A percentile compares a stretch with the other conserved stretches of the same genome.
These are phyloP conservation scores for Quadriops clusia DNA, from an alignment of 2,888 invertebrate species.

Conservation along the genomic window DNA sequence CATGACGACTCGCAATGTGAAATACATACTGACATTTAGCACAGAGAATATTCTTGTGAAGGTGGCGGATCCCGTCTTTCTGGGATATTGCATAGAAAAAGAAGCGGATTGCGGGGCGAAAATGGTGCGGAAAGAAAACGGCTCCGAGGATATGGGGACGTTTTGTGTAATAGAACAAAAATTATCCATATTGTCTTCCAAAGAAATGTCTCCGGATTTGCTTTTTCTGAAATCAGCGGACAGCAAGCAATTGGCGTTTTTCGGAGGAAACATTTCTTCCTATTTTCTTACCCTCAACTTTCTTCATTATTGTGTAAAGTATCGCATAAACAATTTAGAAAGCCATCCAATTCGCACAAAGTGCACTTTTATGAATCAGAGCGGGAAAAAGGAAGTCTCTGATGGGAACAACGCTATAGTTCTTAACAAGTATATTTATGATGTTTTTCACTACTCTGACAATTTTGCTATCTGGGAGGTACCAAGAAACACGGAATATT, in stretches of 20 bases:
- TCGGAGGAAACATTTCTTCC: constrained; percentile 96
- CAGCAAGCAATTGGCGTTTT: constrained; percentile 72
- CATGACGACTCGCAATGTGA: constrained; percentile 65
- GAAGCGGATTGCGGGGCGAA: constrained; percentile 92
- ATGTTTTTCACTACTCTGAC: constrained; percentile 89
- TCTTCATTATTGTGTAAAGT: constrained; percentile 56
- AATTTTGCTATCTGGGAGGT: constrained; percentile 91
- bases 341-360: constrained; percentile 97
- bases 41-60: constrained; percentile 98
- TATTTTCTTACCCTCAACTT: constrained; percentile 91
- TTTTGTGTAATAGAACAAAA: constrained; percentile 85
- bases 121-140: constrained; percentile 85
- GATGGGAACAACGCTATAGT: constrained; percentile 89
- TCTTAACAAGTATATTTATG: constrained; percentile 98
- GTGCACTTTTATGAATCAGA: constrained; percentile 70
- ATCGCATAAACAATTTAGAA: constrained; percentile 64
- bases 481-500: constrained; percentile 85
- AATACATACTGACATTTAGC: constrained; percentile 91
- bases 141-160: constrained; percentile 91
- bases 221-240: constrained; percentile 84
- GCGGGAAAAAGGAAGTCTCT: constrained; percentile 62
- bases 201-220: constrained; percentile 84
- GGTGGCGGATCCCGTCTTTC: constrained; percentile 93
- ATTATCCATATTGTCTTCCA: constrained; percentile 93
- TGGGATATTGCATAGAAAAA: constrained; percentile 85